Evolutionary conservation across 2,113 vertebrate species (phyloP), one percentile per base, ranked within the genome.

Genomic region (Argyrosomus japonicus): DNA sequence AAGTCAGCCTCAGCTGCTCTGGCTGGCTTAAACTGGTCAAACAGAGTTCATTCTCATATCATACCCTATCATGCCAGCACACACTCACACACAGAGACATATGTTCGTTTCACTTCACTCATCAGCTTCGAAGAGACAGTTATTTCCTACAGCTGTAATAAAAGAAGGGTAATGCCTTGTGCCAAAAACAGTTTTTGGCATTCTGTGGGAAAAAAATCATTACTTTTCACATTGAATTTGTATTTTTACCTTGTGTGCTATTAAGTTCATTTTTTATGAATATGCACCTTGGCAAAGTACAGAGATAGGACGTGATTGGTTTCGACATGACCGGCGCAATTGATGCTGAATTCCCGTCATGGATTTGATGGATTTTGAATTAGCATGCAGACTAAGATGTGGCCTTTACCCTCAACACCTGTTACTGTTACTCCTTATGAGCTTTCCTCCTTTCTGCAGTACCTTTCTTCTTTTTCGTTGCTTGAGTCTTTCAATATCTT

Each of bases 361-460:
- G 62, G 53, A 4, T 72, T 58, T 76, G 79, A 74, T 7, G 9
- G 61, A 69, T 77, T 79, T 63, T 1, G 75, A 80, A 87, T 81
- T 69, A 77, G 79, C 77, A 81, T 79, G 67, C 64, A 57, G 85
- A 45, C 47, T 71, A 50, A 67, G 58, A 50, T 40, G 40, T 71
- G 64, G 68, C 81, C 79, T 90, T 81, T 60, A 32, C 68, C 77
- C 40, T 62, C 77, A 79, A 65, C 84, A 79, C 79, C 85, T 77
- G 81, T 79, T 83, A 64, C 71, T 61, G 57, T 19, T 50, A 15
- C 77, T 77, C 36, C 61, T 62, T 71, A 1, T 64, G 78, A 70
- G 60, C 50, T 57, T 45, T 60, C 56, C 17, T 29, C 69, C 23
- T 64, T 65, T 13, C 81, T 69, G 32, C 53, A 29, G 9, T 48